These are phyloP conservation scores for Saimiri boliviensis DNA, from an alignment of 2,113 vertebrate species.

Conservation along the genomic window DNA sequence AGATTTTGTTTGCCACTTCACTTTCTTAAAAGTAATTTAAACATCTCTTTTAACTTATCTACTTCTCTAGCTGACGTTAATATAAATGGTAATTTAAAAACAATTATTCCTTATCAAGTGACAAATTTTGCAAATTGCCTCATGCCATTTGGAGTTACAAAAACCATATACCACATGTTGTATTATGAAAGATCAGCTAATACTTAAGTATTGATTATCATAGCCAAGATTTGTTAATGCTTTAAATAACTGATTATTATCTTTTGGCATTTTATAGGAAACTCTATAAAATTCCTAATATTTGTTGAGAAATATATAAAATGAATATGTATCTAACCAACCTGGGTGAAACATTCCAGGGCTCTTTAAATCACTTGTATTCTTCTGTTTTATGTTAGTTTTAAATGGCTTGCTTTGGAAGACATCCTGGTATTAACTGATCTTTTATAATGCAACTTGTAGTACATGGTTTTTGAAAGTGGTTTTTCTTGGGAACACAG, in stretches of 20 bases:
- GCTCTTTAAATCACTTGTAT: neutral
- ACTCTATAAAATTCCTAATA: neutral
- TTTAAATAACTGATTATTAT: neutral
- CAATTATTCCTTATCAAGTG: neutral
- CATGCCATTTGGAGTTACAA: neutral
- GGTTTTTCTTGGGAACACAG: neutral
- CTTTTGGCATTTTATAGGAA: constrained; percentile 34
- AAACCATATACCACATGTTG: neutral
- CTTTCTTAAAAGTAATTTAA: constrained; percentile 30
- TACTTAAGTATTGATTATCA: constrained; percentile 5
- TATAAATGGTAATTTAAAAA: neutral
- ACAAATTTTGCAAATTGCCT: constrained; percentile 9
- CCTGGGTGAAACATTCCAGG: neutral
- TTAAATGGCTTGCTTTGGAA: constrained; percentile 7
- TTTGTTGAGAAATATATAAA: neutral
- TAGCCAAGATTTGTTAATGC: neutral
- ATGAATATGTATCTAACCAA: neutral
- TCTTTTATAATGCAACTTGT: constrained; percentile 3
- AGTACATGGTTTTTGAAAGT: neutral
- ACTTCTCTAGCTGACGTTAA: neutral
- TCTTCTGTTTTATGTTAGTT: constrained; percentile 1
- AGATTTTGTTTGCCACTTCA: neutral
- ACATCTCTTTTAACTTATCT: neutral
- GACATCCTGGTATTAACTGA: neutral
- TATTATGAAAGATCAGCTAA: neutral